Conservation (phyloP, 2,797 vertebrate genomes). For the Peromyscus melanophrys region DNA sequence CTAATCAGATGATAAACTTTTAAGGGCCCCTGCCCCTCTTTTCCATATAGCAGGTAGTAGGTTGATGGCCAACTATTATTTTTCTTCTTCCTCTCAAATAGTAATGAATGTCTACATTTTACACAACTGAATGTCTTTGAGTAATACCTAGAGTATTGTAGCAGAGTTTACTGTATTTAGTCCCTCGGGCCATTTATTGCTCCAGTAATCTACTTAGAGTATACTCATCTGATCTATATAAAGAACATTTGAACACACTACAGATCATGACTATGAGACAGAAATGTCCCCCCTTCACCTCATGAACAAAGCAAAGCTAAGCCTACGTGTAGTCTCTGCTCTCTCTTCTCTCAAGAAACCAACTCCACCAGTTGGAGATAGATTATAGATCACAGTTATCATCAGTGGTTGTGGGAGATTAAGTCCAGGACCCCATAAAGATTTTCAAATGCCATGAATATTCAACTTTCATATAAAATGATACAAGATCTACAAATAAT, state of each 20-base stretch:
- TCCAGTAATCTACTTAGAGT: background rate
- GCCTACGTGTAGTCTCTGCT: background rate
- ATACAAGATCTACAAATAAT: background rate
- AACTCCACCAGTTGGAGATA: background rate
- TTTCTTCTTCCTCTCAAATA: slow-evolving; percentile 57
- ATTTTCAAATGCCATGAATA: background rate
- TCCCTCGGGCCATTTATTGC: background rate
- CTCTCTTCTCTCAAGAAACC: slow-evolving; percentile 11
- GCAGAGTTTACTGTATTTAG: background rate
- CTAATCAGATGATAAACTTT: background rate
- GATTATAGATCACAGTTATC: background rate
- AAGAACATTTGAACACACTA: background rate
- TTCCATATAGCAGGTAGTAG: background rate
- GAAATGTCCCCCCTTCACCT: background rate
- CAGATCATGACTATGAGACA: background rate
- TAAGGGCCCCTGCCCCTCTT: background rate
- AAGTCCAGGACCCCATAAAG: background rate
- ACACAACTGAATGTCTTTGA: background rate
- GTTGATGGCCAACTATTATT: background rate
- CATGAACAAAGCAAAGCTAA: background rate
- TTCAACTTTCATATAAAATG: background rate
- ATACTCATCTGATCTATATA: background rate
- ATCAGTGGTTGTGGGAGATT: background rate
- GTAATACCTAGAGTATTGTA: background rate
- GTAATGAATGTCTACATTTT: background rate